These are phyloP conservation scores for Portevinia maculata DNA, from an alignment of 2,888 invertebrate genomes.

Conservation along the genomic window DNA sequence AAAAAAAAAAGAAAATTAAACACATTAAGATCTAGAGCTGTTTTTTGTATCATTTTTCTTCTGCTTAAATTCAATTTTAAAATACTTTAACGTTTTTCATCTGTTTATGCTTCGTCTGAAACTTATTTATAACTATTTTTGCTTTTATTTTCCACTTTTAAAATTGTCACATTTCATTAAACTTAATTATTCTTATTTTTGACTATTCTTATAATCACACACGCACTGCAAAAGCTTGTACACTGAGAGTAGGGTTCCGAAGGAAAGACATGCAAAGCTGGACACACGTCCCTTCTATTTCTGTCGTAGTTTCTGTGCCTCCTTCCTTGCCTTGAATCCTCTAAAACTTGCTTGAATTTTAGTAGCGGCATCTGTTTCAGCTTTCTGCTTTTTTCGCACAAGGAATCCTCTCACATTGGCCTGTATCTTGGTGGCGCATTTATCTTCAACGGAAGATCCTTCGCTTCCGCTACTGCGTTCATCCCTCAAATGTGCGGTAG, in stretches of 20 bases:
- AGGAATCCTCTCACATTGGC: conserved; percentile 82
- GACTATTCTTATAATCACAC: conserved; percentile 52
- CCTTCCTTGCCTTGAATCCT: conserved; percentile 82
- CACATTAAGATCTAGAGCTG: conserved; percentile 40
- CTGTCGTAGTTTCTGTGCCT: conserved; percentile 79
- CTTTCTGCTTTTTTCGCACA: conserved; percentile 81
- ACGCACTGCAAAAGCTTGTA: conserved; percentile 64
- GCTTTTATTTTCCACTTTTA: background rate
- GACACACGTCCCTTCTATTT: conserved; percentile 69
- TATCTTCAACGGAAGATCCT: conserved; percentile 78
- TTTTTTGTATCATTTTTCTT: conserved; percentile 5
- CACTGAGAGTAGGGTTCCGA: conserved; percentile 38
- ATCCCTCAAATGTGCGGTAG: conserved; percentile 60
- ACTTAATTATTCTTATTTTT: conserved; percentile 22
- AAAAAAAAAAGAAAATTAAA: conserved; percentile 17
- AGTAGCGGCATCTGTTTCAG: conserved; percentile 81
- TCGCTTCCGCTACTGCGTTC: conserved; percentile 71
- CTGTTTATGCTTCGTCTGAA: background rate
- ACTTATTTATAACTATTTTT: background rate
- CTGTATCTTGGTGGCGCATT: conserved; percentile 82
- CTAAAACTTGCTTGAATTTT: conserved; percentile 83
- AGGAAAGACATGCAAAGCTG: conserved; percentile 13
- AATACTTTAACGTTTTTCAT: conserved; percentile 16
- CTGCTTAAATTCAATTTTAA: conserved; percentile 12
- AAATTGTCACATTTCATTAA: background rate